Base-by-base conservation (phyloP, 2,888 invertebrate species). In the Tridacna gigas region DNA sequence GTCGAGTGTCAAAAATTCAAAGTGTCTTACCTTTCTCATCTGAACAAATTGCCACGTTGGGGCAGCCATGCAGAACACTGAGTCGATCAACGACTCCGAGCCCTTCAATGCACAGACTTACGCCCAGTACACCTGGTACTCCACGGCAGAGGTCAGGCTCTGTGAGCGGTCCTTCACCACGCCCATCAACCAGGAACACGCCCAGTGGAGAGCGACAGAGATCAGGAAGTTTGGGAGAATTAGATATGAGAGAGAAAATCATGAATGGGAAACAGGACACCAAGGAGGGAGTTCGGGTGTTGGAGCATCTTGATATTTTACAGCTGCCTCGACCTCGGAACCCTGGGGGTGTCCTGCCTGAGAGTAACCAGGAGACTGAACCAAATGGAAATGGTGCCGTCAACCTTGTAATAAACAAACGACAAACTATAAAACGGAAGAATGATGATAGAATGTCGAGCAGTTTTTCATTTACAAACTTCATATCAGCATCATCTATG, bases 311-410 rank as follows among this genome's bases (percentile, higher is more conserved):
- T 9, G 86, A 87, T 71, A 85, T 87, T 65, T 76, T 80, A n/a
- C 87, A 83, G 80, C 74, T 87, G 60, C 87, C 84, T 12, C 76
- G 87, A n/a, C 87, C 87, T 28, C 66, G 84, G 37, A 87, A 87
- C 60, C 87, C 87, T 22, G 87, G 87, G 20, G 87, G 87, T 2
- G 83, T 87, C 11, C 60, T 87, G 25, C 84, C 85, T 9, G 69
- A 77, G 28, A 86, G 80, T 79, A 82, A 80, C 15, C 80, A 80
- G 56, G 61, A 78, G n/a, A 56, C 63, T n/a, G 74, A 61, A 13
- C 51, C 74, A 22, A 82, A 48, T 45, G 63, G 77, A 13, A 83
- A 83, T 60, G 81, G 83, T 73, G 83, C 84, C 25, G 66, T 85
- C 20, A 79, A 85, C 77, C 61, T 85, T 25, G 80, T 81, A 20